These are phyloP conservation scores for Pteromalus puparum DNA, from an alignment of 1,140 invertebrate genomes.

Conservation along the genomic window DNA sequence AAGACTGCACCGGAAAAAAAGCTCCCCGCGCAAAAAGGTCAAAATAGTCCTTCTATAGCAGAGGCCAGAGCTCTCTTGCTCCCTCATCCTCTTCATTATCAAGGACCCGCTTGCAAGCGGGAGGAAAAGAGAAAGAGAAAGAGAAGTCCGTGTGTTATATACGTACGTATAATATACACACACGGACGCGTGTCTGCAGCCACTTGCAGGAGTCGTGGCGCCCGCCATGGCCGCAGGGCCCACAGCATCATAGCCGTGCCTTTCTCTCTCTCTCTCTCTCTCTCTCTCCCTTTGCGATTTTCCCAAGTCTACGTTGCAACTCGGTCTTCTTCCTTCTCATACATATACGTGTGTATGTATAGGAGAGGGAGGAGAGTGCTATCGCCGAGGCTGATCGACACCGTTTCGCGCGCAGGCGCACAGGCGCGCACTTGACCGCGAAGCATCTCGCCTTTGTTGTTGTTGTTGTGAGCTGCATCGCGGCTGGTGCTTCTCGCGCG, in stretches of 20 bases:
- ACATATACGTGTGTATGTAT: background rate
- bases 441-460: conserved; percentile 25
- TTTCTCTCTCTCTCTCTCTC: conserved; percentile 27
- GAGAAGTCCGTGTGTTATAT: background rate
- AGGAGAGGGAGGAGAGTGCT: background rate
- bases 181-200: conserved; percentile 32
- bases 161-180: background rate
- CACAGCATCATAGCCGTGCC: background rate
- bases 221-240: conserved; percentile 27
- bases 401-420: conserved; percentile 37
- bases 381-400: conserved; percentile 43
- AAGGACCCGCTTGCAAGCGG: background rate
- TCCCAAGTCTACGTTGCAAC: background rate
- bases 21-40: background rate
- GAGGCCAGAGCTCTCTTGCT: background rate
- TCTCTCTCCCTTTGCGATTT: conserved; percentile 40
- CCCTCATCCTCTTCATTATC: conserved; percentile 41
- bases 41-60: background rate
- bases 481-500: background rate
- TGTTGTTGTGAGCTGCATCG: background rate
- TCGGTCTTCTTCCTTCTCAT: background rate
- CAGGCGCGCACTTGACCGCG: conserved; percentile 44
- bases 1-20: background rate
- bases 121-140: background rate
- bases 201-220: conserved; percentile 38